Evolutionary conservation across 2,113 vertebrate species (phyloP).

Genomic region (Nicator chloris): DNA sequence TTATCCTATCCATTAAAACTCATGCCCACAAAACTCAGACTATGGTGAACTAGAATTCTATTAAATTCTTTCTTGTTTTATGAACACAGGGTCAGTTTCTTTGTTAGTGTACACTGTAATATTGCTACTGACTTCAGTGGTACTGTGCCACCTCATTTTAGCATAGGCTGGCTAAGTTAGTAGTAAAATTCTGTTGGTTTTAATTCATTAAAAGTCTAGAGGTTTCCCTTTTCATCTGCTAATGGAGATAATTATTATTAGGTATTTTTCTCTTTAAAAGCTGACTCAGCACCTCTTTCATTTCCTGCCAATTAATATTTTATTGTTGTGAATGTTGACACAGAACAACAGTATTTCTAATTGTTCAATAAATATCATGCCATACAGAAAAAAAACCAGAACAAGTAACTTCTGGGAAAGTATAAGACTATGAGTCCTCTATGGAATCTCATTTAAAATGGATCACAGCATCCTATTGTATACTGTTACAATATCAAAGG

Average conservation of each 20-base stretch:
- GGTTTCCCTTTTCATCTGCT: slow-evolving; percentile 50
- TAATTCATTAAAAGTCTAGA: slow-evolving; percentile 42
- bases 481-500: neutral
- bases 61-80: slow-evolving; percentile 1
- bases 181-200: slow-evolving; percentile 10
- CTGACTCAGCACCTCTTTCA: slow-evolving; percentile 47
- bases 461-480: neutral
- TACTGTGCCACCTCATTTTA: neutral
- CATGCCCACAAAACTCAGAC: neutral
- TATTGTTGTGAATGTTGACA: slow-evolving; percentile 57
- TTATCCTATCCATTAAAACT: neutral
- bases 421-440: neutral
- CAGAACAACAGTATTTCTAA: slow-evolving; percentile 28
- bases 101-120: neutral
- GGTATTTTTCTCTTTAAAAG: slow-evolving; percentile 30
- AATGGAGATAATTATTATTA: slow-evolving; percentile 59
- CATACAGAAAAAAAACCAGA: neutral
- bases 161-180: neutral
- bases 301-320: slow-evolving; percentile 20
- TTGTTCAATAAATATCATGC: neutral
- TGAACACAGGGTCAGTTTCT: neutral
- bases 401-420: slow-evolving; percentile 42
- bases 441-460: slow-evolving; percentile 35
- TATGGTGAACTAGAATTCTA: neutral
- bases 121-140: neutral